These are phyloP conservation scores for Ornithoptera priamus DNA, from an alignment of 2,888 invertebrate species.

Conservation along the genomic window DNA sequence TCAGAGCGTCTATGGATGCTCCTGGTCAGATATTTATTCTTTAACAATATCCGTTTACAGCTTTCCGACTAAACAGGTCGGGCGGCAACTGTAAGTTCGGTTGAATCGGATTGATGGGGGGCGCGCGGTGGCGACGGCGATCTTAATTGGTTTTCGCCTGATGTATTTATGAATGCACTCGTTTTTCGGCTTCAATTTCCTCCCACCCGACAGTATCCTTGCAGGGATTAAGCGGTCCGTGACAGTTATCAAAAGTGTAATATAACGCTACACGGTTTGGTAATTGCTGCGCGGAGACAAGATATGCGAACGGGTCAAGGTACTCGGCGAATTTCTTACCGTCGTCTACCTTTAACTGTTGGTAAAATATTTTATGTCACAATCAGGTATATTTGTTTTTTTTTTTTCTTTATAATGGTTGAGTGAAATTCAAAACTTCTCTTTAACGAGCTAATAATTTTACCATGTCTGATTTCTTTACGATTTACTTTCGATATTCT, in stretches of 20 bases:
- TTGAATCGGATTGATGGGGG: conserved; percentile 57
- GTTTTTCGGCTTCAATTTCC: conserved; percentile 34
- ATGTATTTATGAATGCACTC: conserved; percentile 43
- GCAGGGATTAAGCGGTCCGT: conserved; percentile 27
- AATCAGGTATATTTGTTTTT: too few relatives aligned
- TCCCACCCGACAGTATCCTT: conserved; percentile 25
- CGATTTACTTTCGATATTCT: too few relatives aligned
- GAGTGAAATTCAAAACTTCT: too few relatives aligned
- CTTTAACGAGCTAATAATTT: too few relatives aligned
- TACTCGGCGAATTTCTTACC: conserved; percentile 12
- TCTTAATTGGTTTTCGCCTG: conserved; percentile 57
- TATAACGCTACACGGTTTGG: conserved; percentile 28
- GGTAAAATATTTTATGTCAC: too few relatives aligned
- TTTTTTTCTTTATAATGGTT: too few relatives aligned
- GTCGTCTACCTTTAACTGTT: not conserved
- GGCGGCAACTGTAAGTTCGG: conserved; percentile 51
- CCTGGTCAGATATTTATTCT: too few relatives aligned
- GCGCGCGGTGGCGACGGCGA: conserved; percentile 50
- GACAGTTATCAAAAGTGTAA: conserved; percentile 29
- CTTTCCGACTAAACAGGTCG: conserved; percentile 43
- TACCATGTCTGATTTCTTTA: too few relatives aligned
- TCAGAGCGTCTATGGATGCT: too few relatives aligned
- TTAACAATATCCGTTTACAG: not conserved
- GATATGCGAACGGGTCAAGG: conserved; percentile 13
- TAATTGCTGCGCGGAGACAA: conserved; percentile 22